Evolutionary conservation across 1,140 invertebrate species (phyloP).

Genomic region (Ostrea edulis): DNA sequence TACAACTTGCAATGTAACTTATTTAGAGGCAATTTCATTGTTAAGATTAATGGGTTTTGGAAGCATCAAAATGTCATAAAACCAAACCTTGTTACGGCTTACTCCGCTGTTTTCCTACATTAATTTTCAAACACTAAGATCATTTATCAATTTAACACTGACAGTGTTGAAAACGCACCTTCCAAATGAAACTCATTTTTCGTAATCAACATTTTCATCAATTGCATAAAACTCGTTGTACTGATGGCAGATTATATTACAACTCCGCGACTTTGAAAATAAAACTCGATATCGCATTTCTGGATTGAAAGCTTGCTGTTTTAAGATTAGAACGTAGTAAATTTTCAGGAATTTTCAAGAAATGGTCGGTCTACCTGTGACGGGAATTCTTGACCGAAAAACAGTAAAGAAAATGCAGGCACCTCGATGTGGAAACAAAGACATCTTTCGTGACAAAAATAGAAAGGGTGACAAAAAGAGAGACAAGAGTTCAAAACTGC

Average conservation of each 20-base stretch:
- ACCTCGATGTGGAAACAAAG: constrained; percentile 52
- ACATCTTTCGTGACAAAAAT: constrained; percentile 39
- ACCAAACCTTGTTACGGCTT: background rate
- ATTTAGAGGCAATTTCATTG: background rate
- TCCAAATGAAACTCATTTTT: background rate
- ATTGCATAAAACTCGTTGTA: background rate
- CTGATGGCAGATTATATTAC: background rate
- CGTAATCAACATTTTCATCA: background rate
- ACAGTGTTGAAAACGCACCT: background rate
- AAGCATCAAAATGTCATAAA: background rate
- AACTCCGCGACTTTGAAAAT: background rate
- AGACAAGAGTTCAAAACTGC: background rate
- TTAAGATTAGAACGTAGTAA: background rate
- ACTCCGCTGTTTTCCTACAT: background rate
- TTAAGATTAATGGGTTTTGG: background rate
- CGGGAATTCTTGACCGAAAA: constrained; percentile 42
- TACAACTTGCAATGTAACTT: no score
- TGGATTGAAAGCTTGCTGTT: background rate
- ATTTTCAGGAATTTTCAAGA: constrained; percentile 51
- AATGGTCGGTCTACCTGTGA: constrained; percentile 51
- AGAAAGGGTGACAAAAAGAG: background rate
- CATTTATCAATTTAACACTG: background rate
- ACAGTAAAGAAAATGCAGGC: constrained; percentile 53
- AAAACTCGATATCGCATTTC: background rate
- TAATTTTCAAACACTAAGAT: background rate